phyloP scores from a whole-genome alignment of 2,888 invertebrate genomes.

The Tortricodes alternella region DNA sequence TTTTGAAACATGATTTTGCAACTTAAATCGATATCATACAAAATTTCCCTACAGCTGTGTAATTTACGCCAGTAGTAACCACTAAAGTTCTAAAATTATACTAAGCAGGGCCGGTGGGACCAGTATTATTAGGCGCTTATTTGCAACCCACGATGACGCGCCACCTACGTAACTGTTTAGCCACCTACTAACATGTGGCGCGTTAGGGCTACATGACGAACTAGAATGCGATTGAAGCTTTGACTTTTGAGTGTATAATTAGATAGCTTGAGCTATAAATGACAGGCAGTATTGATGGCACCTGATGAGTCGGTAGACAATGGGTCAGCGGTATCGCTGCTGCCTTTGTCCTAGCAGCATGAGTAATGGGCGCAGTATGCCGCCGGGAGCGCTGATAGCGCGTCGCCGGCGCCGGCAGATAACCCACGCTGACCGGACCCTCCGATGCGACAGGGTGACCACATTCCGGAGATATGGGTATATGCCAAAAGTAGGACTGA shows the following conservation, averaged over 20 bases:
- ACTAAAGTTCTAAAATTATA: slow-evolving; percentile 23
- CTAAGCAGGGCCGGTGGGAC: slow-evolving; percentile 11
- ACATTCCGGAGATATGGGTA: slow-evolving; percentile 15
- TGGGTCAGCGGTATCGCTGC: slow-evolving; percentile 10
- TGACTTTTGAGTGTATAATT: neutral
- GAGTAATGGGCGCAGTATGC: slow-evolving; percentile 59
- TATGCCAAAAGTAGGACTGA: slow-evolving; percentile 17
- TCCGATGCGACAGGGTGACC: slow-evolving; percentile 16
- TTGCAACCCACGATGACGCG: slow-evolving; percentile 19
- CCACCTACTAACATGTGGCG: slow-evolving; percentile 23
- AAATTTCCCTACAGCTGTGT: slow-evolving; percentile 16
- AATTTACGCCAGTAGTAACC: slow-evolving; percentile 19
- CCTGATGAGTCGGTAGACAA: slow-evolving; percentile 26
- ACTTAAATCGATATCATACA: slow-evolving; percentile 16
- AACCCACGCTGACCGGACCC: slow-evolving; percentile 42
- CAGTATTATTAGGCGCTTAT: slow-evolving; percentile 22
- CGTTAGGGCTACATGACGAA: slow-evolving; percentile 2
- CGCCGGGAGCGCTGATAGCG: slow-evolving; percentile 49
- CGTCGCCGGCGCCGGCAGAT: slow-evolving; percentile 47
- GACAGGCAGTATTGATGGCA: slow-evolving; percentile 2
- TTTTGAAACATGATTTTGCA: slow-evolving; percentile 7
- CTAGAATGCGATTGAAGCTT: neutral
- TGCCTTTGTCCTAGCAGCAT: slow-evolving; percentile 31
- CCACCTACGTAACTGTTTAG: slow-evolving; percentile 28
- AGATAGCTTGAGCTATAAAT: neutral